Percentiles rank a stretch among this genome's conserved stretches.
Conservation (phyloP, 1,140 invertebrate species). For the Acromyrmex echinatior region DNA sequence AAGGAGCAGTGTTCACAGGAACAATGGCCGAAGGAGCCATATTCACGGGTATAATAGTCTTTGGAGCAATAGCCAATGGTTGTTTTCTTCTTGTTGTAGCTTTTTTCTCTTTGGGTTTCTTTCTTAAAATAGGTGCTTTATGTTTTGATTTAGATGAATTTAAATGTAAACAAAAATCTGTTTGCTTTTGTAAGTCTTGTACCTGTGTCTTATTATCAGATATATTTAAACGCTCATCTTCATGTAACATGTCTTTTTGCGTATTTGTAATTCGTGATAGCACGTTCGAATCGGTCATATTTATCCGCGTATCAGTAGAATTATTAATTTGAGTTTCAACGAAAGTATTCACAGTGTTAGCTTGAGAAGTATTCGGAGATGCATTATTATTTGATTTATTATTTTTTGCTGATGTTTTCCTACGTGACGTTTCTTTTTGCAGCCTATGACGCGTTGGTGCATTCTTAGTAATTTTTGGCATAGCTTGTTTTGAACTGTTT, state of each 20-base stretch:
- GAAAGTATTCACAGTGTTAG: background rate
- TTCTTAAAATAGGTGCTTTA: constrained; percentile 22
- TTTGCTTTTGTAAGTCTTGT: background rate
- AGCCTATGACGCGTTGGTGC: background rate
- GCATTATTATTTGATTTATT: constrained; percentile 10
- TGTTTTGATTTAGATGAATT: constrained; percentile 12
- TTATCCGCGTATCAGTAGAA: background rate
- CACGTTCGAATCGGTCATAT: background rate
- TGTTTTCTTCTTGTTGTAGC: constrained; percentile 68
- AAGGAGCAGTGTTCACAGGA: background rate
- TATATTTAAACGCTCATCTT: background rate
- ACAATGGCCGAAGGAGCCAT: background rate
- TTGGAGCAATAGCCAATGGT: background rate
- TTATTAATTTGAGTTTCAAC: background rate
- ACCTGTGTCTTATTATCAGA: background rate
- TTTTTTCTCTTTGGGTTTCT: constrained; percentile 66
- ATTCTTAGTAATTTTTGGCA: background rate
- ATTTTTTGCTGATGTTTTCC: background rate
- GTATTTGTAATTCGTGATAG: background rate
- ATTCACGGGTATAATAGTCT: background rate
- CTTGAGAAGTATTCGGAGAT: background rate
- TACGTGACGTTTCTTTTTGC: constrained; percentile 23
- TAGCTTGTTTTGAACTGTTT: background rate
- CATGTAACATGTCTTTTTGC: background rate
- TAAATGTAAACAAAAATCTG: background rate